Base-by-base conservation (phyloP, 2,113 vertebrate genomes). In the Brachyistius frenatus region DNA sequence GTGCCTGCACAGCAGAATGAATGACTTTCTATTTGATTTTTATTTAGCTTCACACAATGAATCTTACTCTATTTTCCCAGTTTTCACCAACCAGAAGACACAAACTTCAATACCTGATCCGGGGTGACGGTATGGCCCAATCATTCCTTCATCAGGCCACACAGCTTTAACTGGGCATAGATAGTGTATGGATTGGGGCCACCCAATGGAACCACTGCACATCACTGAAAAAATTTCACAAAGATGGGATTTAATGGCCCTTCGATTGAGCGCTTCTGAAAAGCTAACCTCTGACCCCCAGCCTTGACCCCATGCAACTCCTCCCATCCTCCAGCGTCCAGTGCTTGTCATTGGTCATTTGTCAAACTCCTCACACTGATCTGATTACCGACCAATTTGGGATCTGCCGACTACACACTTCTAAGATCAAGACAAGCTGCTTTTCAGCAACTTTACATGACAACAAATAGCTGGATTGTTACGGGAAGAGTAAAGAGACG, bases 241-340 rank as follows among this genome's bases (percentile, higher is more conserved):
- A 92, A 88, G 87, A 92, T 90, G 39, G 81, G 87, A 90, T 95
- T 93, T 94, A 93, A 94, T 93, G 91, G 90, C 76, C 70, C 90
- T 92, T 84, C 85, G 80, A 93, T 92, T 94, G 93, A 94, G 89
- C 89, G 73, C 53, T 73, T 91, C 69, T 92, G 86, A 93, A 94
- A 94, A 83, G 89, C 66, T 74, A 77, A 90, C 91, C 93, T 89
- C 77, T 91, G 92, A 92, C 91, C 92, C 77, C 78, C 66, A 83
- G 89, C 78, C 65, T 67, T 89, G 84, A 92, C 90, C 90, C 68
- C 61, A n/a, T 23, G 44, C 63, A 67, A 81, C 85, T 84, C 87
- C 88, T 57, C 80, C 90, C 84, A 84, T 87, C 90, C 91, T 92
- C 87, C 81, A 79, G 87, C 81, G 88, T 86, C 89, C 88, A 86